A percentile compares a stretch with the other conserved stretches of the same genome.
Evolutionary conservation across 2,888 invertebrate genomes (phyloP).

Genomic region (Ramazzottius varieornatus): DNA sequence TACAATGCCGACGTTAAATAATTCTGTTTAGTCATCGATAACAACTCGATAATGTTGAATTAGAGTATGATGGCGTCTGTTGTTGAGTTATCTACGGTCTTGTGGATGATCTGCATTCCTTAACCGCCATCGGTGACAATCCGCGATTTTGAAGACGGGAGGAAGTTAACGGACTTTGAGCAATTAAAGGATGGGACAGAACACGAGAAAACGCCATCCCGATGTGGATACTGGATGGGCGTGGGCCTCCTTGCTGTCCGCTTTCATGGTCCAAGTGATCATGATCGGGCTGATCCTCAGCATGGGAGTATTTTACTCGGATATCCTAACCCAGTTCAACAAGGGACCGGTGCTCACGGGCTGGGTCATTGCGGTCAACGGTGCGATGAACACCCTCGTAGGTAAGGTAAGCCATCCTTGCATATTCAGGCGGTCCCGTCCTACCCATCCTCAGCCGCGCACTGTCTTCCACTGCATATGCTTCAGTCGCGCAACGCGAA

Average conservation of each 20-base stretch:
- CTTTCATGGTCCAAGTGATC: conserved; percentile 7
- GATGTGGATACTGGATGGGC: conserved; percentile 15
- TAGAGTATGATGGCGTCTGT: too few relatives aligned
- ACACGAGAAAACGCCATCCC: not conserved
- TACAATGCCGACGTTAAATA: too few relatives aligned
- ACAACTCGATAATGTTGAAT: too few relatives aligned
- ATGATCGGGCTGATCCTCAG: not conserved
- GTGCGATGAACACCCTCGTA: not conserved
- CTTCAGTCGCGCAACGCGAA: too few relatives aligned
- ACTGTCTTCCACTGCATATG: too few relatives aligned
- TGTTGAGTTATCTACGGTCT: too few relatives aligned
- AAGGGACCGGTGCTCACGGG: not conserved
- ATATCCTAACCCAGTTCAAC: not conserved
- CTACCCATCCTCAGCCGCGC: too few relatives aligned
- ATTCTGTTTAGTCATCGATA: too few relatives aligned
- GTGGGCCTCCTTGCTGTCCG: conserved; percentile 12
- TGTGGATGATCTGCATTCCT: too few relatives aligned
- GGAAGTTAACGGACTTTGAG: not conserved
- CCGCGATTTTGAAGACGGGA: too few relatives aligned
- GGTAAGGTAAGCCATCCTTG: not conserved
- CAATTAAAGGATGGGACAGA: not conserved
- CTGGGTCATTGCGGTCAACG: not conserved
- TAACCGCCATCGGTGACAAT: too few relatives aligned
- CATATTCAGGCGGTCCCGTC: too few relatives aligned
- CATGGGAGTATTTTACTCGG: conserved; percentile 2